These are phyloP conservation scores for Temnothorax longispinosus DNA, from an alignment of 1,140 invertebrate genomes.

Conservation along the genomic window DNA sequence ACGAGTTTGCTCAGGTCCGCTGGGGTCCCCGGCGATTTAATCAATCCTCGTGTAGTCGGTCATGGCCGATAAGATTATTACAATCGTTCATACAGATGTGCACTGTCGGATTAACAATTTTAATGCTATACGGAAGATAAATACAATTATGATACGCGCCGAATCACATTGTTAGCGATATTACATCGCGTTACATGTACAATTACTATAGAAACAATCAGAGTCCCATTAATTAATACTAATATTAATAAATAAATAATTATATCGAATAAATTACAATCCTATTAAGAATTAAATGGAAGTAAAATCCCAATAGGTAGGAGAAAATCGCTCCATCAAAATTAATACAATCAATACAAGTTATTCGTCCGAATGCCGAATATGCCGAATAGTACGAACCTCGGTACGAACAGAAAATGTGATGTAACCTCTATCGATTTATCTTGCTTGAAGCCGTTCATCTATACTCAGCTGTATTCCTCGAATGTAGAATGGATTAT, in stretches of 20 bases:
- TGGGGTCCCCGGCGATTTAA: conserved; percentile 31
- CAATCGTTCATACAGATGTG: conserved; percentile 12
- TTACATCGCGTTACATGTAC: not conserved
- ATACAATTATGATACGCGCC: not conserved
- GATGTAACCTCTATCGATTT: conserved; percentile 41
- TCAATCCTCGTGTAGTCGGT: conserved; percentile 35
- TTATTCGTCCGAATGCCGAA: not conserved
- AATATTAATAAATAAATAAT: conserved; percentile 9
- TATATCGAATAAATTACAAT: not conserved
- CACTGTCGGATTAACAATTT: conserved; percentile 45
- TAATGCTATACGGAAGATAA: not conserved
- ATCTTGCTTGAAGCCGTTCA: conserved; percentile 5
- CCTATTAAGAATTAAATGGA: not conserved
- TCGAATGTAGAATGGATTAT: conserved; percentile 52
- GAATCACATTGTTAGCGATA: not conserved
- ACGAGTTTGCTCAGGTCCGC: conserved; percentile 55
- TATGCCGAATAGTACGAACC: not conserved
- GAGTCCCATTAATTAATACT: not conserved
- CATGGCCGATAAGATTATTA: conserved; percentile 51
- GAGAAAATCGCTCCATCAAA: not conserved
- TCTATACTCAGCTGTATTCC: conserved; percentile 26
- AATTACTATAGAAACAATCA: not conserved
- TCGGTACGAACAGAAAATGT: conserved; percentile 9
- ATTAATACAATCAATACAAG: conserved; percentile 13
- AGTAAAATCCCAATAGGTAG: not conserved